These are phyloP conservation scores for Pantala flavescens DNA, from an alignment of 1,140 invertebrate genomes.

Conservation along the genomic window DNA sequence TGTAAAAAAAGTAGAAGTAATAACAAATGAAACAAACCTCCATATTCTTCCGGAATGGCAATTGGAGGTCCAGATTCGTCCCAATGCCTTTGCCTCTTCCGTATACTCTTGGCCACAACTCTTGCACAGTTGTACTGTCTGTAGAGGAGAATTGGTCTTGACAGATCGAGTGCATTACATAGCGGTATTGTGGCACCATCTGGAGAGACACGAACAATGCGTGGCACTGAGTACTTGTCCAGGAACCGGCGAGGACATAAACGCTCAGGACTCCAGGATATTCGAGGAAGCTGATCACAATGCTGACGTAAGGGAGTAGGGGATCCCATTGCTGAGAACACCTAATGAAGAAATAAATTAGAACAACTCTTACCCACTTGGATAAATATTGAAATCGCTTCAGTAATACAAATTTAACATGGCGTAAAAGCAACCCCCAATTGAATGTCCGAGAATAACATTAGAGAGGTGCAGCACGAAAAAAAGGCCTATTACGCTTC, in stretches of 20 bases:
- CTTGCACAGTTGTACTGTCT: constrained; percentile 28
- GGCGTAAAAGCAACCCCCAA: too few relatives aligned
- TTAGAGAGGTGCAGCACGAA: too few relatives aligned
- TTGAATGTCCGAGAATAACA: too few relatives aligned
- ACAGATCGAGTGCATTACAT: constrained; percentile 23
- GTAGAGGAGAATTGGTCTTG: constrained; percentile 30
- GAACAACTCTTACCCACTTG: too few relatives aligned
- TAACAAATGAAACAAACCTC: constrained; percentile 24
- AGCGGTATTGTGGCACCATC: background rate
- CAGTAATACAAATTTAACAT: too few relatives aligned
- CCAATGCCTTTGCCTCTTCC: constrained; percentile 19
- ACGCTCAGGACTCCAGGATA: constrained; percentile 7
- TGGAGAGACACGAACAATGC: constrained; percentile 24
- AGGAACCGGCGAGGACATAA: constrained; percentile 24
- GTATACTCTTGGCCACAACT: constrained; percentile 29
- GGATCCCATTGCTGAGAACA: too few relatives aligned
- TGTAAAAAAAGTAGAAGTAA: too few relatives aligned
- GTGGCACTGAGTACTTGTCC: constrained; percentile 25
- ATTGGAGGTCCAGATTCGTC: constrained; percentile 26
- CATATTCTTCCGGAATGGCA: constrained; percentile 32
- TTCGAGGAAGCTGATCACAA: background rate
- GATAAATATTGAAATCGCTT: too few relatives aligned
- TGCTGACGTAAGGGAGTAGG: too few relatives aligned
- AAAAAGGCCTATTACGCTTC: too few relatives aligned
- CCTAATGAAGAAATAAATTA: too few relatives aligned